Percentiles rank a stretch among this genome's conserved stretches.
Conservation (phyloP, 1,140 invertebrate species). For the Brachionus rotundiformis region DNA sequence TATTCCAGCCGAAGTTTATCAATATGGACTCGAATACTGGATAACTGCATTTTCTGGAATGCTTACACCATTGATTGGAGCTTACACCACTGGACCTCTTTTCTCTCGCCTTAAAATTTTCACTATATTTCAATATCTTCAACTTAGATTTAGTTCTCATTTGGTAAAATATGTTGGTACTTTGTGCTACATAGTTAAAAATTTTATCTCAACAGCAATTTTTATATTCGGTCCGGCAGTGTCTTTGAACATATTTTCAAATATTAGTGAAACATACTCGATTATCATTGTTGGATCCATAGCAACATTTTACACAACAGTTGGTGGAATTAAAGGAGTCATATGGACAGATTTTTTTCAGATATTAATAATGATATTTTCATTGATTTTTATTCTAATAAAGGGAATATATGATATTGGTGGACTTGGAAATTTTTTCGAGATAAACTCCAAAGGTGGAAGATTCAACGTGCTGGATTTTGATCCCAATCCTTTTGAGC, state of each 20-base stretch:
- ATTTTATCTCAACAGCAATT: conserved; percentile 83
- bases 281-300: conserved; percentile 79
- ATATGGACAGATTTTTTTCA: conserved; percentile 85
- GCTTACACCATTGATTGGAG: neutral
- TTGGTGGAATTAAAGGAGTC: conserved; percentile 53
- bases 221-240: conserved; percentile 88
- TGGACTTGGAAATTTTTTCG: conserved; percentile 16
- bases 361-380: conserved; percentile 78
- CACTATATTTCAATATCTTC: neutral
- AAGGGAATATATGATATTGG: conserved; percentile 36
- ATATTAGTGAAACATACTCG: conserved; percentile 72
- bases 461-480: conserved; percentile 48
- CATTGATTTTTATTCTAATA: conserved; percentile 71
- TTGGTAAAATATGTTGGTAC: conserved; percentile 55
- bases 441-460: conserved; percentile 22
- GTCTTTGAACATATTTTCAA: conserved; percentile 83
- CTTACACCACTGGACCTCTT: neutral
- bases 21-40: conserved; percentile 77
- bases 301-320: conserved; percentile 66
- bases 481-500: conserved; percentile 32
- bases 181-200: conserved; percentile 57
- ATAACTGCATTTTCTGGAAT: neutral
- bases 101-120: neutral
- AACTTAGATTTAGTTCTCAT: neutral
- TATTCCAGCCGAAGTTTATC: conserved; percentile 57